Evolutionary conservation across 2,888 invertebrate genomes (phyloP), one percentile per base, ranked within the genome.

Genomic region (Dendrolimus pini): DNA sequence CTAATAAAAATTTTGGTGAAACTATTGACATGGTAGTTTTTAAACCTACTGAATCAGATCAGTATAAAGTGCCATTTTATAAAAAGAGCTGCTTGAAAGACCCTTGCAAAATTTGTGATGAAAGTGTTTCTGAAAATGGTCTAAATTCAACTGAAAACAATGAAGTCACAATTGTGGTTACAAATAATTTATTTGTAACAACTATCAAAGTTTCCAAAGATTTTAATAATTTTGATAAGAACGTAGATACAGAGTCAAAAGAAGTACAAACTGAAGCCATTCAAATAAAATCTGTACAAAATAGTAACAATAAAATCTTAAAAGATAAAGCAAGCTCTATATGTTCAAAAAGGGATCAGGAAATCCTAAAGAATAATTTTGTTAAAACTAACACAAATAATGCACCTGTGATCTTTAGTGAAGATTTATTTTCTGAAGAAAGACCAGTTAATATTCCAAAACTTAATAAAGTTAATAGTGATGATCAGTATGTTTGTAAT

Each of bases 81-180:
- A 80, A 78, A 70, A 85, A 71, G 63, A 71, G 80, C 63, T 66
- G 62, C 56, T 69, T 89, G 9, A 60, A 60, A 59, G 72, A 82
- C 62, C 68, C 68, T 53, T 81, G 82, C 69, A 57, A 56, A 18
- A 56, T 71, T 59, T 80, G 77, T 62, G 69, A 57, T 58, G 56
- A 59, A 59, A 14, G 56, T 54, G 59, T 57, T 55, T 30, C 30
- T 30, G 12, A 10, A 47, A 47, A 47, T 47, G 7, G 12, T 47
- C 12, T 47, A 47, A 47, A 47, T 47, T 47, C 47, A 47, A 54
- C 41, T 10, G 54, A 60, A 41, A 69, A 47, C 14, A 70, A 71
- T 61, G 72, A 80, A 65, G 65, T 82, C 1, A 77, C 74, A 56
- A 74, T 86, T 52, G 79, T 75, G 55, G 75, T 84, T 59, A 78